These are phyloP conservation scores for Sturnus vulgaris DNA, from an alignment of 2,113 vertebrate genomes.

Conservation along the genomic window DNA sequence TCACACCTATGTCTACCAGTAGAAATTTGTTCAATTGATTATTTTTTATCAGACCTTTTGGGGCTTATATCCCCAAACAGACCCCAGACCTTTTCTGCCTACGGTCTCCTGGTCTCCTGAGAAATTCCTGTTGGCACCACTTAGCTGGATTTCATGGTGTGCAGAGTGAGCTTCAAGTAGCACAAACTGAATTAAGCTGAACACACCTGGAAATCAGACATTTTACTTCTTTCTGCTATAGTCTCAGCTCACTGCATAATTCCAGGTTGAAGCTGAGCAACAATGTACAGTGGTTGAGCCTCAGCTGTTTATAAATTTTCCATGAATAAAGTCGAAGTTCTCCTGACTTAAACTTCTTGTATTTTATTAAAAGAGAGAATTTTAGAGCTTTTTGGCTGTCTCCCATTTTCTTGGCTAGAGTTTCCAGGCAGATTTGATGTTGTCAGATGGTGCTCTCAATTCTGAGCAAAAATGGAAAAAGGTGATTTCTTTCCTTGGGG, in stretches of 20 bases:
- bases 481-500: not conserved
- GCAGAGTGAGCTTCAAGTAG: not conserved
- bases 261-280: not conserved
- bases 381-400: slow-evolving; percentile 24
- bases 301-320: slow-evolving; percentile 1
- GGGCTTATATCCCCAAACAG: accelerated
- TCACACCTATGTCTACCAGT: not conserved
- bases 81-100: not conserved
- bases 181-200: not conserved
- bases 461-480: not conserved
- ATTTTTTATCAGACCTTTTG: not conserved
- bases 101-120: accelerated
- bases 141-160: not conserved
- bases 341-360: not conserved
- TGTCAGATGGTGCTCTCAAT: not conserved
- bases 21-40: not conserved
- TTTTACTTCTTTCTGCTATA: not conserved
- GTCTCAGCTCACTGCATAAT: not conserved
- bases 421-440: slow-evolving; percentile 9
- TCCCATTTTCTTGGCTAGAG: slow-evolving; percentile 1
- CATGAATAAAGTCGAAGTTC: not conserved
- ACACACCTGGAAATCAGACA: not conserved
- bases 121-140: not conserved
- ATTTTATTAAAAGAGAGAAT: not conserved
- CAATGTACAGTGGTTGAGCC: not conserved